Evolutionary conservation across 2,888 invertebrate genomes (phyloP).

Genomic region (Folsomia manolachei): DNA sequence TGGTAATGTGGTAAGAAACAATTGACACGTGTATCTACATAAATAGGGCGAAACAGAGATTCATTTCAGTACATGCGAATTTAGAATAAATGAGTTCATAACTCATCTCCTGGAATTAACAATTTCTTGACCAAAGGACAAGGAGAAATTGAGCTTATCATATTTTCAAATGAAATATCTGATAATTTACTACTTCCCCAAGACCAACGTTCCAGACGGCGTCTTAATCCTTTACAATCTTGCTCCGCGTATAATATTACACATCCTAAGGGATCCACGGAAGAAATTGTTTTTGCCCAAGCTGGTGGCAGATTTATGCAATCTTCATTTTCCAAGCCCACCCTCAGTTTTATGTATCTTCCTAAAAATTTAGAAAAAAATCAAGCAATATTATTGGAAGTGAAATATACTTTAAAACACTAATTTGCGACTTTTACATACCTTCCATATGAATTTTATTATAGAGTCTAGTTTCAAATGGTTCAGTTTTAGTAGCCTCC

Average conservation of each 20-base stretch:
- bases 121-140: slow-evolving; percentile 33
- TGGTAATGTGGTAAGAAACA: not conserved
- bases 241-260: slow-evolving; percentile 37
- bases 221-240: slow-evolving; percentile 38
- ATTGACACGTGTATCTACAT: too few species aligned
- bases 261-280: slow-evolving; percentile 37
- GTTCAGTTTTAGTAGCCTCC: slow-evolving; percentile 16
- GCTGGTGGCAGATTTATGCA: slow-evolving; percentile 34
- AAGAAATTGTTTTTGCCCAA: slow-evolving; percentile 35
- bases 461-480: slow-evolving; percentile 35
- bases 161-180: slow-evolving; percentile 42
- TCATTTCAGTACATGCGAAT: too few species aligned
- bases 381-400: too few species aligned
- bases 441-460: slow-evolving; percentile 39
- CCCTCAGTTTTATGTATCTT: slow-evolving; percentile 30
- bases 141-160: slow-evolving; percentile 30
- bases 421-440: slow-evolving; percentile 21
- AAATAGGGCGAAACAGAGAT: too few species aligned
- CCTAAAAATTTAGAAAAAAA: slow-evolving; percentile 10
- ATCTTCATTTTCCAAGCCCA: slow-evolving; percentile 14
- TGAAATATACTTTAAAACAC: too few species aligned
- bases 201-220: slow-evolving; percentile 39
- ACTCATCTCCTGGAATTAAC: slow-evolving; percentile 25
- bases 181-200: slow-evolving; percentile 37
- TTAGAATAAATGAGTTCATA: too few species aligned